A percentile compares a stretch with the other conserved stretches of the same genome.
These are phyloP conservation scores for Phaetusa simplex DNA, from an alignment of 2,113 vertebrate genomes.

Conservation along the genomic window DNA sequence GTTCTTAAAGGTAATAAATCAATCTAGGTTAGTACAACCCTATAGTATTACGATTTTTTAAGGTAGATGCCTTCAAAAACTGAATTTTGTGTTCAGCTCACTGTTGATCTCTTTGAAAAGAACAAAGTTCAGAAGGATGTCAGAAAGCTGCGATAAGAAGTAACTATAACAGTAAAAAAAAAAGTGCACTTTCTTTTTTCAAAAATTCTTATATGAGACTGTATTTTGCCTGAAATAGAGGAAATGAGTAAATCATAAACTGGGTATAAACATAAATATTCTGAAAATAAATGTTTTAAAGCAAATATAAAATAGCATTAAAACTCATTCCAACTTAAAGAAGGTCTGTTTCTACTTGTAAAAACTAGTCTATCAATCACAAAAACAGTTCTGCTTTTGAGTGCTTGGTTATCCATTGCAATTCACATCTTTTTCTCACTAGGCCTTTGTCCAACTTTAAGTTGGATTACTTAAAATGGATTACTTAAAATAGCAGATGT, in stretches of 20 bases:
- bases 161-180: background rate
- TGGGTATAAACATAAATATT: constrained; percentile 18
- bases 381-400: constrained; percentile 36
- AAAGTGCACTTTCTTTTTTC: background rate
- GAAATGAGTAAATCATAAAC: background rate
- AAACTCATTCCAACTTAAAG: background rate
- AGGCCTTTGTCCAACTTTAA: background rate
- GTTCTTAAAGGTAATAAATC: background rate
- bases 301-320: background rate
- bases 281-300: constrained; percentile 38
- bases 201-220: background rate
- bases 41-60: background rate
- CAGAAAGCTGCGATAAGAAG: background rate
- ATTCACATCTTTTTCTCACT: constrained; percentile 16
- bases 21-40: background rate
- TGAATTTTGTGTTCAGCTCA: background rate
- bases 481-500: constrained; percentile 6
- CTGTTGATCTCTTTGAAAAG: constrained; percentile 27
- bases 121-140: background rate
- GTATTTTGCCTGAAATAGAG: background rate
- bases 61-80: background rate
- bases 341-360: constrained; percentile 10
- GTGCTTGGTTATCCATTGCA: constrained; percentile 12
- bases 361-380: background rate
- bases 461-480: constrained; percentile 1